Evolutionary conservation across 2,888 invertebrate genomes (phyloP).

Genomic region (Leptothorax acervorum): DNA sequence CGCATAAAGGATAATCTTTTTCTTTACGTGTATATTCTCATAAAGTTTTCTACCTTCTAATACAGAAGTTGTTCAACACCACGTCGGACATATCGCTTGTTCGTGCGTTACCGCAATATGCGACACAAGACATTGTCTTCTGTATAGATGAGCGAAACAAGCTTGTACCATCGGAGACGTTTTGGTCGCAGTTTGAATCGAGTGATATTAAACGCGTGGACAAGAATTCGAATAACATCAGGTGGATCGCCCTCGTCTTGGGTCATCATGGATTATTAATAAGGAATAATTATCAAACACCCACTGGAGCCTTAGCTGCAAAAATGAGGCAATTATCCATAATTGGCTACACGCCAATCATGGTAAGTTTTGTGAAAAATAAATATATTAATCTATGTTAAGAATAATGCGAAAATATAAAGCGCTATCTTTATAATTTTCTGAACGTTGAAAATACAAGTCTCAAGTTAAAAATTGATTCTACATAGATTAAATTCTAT

Average conservation of each 20-base stretch:
- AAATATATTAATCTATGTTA: neutral
- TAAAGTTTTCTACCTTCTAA: constrained; percentile 9
- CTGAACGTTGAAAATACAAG: neutral
- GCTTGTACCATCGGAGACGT: constrained; percentile 82
- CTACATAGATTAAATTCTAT: neutral
- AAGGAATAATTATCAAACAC: constrained; percentile 35
- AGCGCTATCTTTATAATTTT: constrained; percentile 14
- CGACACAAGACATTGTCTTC: constrained; percentile 88
- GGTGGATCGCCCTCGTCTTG: constrained; percentile 88
- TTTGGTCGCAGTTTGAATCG: constrained; percentile 63
- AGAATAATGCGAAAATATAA: neutral
- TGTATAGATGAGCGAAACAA: constrained; percentile 87
- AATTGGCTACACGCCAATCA: constrained; percentile 85
- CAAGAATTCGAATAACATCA: constrained; percentile 70
- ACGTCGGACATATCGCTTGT: neutral
- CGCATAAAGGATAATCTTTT: neutral
- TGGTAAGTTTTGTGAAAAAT: constrained; percentile 58
- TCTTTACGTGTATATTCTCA: neutral
- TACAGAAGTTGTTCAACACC: constrained; percentile 83
- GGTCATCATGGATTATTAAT: constrained; percentile 77
- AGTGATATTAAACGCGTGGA: constrained; percentile 75
- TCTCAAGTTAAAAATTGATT: constrained; percentile 5
- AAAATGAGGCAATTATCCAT: constrained; percentile 89
- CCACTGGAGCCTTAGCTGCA: constrained; percentile 87
- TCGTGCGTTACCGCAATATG: constrained; percentile 89